Conservation (phyloP, 2,888 invertebrate genomes). For the Periphyllus acericola region DNA sequence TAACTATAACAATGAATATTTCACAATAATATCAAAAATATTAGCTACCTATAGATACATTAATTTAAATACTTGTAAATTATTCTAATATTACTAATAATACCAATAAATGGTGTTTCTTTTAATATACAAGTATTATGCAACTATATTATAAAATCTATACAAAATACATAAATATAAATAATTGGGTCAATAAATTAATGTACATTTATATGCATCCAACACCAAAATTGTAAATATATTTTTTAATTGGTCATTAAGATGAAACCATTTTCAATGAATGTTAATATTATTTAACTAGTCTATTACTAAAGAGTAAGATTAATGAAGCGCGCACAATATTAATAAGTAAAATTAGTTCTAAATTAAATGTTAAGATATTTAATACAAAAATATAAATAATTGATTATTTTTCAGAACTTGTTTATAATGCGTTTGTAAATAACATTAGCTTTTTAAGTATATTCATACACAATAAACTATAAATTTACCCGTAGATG, state of each 20-base stretch:
- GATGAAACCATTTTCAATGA: not conserved
- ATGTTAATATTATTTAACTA: constrained; percentile 36
- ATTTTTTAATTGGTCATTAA: not conserved
- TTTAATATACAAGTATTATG: not conserved
- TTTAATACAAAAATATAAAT: not conserved
- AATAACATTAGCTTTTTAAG: too few relatives aligned
- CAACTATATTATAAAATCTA: not conserved
- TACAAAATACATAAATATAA: not conserved
- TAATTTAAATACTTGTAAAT: not conserved
- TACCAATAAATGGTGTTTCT: not conserved
- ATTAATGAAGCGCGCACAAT: constrained; percentile 48
- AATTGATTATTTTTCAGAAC: not conserved
- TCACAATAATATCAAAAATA: not conserved
- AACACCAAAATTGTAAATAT: constrained; percentile 38
- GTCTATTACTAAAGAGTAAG: constrained; percentile 8
- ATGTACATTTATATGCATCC: not conserved
- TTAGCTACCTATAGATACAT: not conserved
- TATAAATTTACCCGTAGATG: not conserved
- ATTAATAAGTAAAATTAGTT: constrained; percentile 1
- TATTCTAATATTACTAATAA: not conserved
- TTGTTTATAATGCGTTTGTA: too few relatives aligned
- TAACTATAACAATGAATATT: constrained; percentile 32
- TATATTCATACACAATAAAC: not conserved
- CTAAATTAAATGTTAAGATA: not conserved
- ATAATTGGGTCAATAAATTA: not conserved